These are phyloP conservation scores for Caretta caretta DNA, from an alignment of 2,113 vertebrate species.

Conservation along the genomic window DNA sequence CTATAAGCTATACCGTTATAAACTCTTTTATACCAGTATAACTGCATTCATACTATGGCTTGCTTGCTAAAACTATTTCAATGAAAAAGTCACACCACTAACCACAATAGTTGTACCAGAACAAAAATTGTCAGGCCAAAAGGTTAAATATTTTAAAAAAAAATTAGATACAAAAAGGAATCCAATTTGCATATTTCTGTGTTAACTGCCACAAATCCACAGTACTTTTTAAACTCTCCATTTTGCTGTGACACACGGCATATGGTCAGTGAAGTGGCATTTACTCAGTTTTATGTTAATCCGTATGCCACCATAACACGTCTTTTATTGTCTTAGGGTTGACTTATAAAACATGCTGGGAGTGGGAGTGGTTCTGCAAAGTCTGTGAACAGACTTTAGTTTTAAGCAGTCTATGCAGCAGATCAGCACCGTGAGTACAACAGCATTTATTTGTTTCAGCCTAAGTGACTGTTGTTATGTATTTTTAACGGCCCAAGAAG, in stretches of 20 bases:
- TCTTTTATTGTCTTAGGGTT: background rate
- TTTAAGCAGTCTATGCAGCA: background rate
- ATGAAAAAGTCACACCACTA: background rate
- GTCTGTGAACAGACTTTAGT: background rate
- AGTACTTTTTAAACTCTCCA: background rate
- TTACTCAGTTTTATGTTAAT: background rate
- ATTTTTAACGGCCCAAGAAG: background rate
- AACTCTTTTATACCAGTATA: background rate
- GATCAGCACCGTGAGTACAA: background rate
- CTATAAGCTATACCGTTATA: background rate
- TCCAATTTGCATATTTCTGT: background rate
- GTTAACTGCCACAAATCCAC: background rate
- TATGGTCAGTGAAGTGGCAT: background rate
- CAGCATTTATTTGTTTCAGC: background rate
- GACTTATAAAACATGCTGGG: background rate
- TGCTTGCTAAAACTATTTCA: background rate
- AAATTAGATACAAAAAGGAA: background rate
- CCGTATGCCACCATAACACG: background rate
- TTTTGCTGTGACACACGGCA: background rate
- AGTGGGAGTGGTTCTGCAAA: background rate
- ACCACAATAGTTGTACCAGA: background rate
- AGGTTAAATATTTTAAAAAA: background rate
- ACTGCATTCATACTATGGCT: background rate
- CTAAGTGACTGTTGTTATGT: background rate
- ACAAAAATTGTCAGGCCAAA: background rate